phyloP scores from a whole-genome alignment of 2,888 invertebrate species.

The Cerceris ruficornis region DNA sequence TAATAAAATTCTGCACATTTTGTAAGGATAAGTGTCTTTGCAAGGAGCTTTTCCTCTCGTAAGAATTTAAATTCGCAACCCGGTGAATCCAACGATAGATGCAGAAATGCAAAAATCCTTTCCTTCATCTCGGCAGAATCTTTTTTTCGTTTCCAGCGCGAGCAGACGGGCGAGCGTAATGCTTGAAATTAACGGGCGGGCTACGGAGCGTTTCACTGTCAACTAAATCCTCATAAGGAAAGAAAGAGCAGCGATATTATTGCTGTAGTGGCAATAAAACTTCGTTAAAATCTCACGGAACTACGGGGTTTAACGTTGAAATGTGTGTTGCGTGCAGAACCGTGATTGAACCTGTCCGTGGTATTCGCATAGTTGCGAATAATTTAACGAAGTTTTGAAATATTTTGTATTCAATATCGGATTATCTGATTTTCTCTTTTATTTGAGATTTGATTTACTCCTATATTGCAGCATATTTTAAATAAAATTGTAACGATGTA shows the following conservation, averaged over 20 bases:
- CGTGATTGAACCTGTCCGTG: not conserved
- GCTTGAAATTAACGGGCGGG: constrained; percentile 10
- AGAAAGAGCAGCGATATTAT: constrained; percentile 18
- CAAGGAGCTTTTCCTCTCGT: not conserved
- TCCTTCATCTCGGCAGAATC: not conserved
- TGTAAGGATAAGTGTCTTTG: not conserved
- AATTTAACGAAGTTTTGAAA: not conserved
- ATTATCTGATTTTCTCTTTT: no score
- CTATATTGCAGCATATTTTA: no score
- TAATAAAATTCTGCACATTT: no score
- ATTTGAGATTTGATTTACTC: no score
- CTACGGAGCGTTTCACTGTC: constrained; percentile 10
- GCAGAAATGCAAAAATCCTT: not conserved
- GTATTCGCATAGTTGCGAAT: not conserved
- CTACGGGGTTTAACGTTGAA: not conserved
- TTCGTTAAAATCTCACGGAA: constrained; percentile 17
- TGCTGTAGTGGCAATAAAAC: constrained; percentile 25
- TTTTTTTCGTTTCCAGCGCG: not conserved
- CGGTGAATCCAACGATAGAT: not conserved
- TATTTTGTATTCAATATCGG: not conserved
- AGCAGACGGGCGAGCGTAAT: constrained; percentile 2
- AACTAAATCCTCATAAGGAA: constrained; percentile 29
- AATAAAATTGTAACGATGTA: no score
- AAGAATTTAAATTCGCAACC: not conserved
- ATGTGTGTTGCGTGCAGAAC: constrained; percentile 12